Evolutionary conservation across 1,140 invertebrate genomes (phyloP).

Genomic region (Aradophagus sp.): DNA sequence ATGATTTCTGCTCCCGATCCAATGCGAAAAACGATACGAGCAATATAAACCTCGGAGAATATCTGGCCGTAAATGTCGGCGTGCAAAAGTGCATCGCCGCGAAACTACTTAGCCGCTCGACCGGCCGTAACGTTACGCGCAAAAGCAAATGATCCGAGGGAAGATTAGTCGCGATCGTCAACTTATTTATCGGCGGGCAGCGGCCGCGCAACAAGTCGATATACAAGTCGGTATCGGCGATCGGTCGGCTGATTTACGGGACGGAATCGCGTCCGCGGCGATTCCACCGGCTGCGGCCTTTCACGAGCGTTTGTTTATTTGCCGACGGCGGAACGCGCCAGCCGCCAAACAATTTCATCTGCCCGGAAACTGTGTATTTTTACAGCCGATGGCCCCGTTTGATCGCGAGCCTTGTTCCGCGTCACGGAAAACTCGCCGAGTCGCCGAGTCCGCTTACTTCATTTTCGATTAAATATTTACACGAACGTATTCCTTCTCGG

Average conservation of each 20-base stretch:
- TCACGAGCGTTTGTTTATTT: conserved; percentile 57
- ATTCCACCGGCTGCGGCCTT: conserved; percentile 40
- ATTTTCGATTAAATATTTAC: too few relatives aligned
- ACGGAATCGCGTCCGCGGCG: conserved; percentile 12
- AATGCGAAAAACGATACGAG: too few relatives aligned
- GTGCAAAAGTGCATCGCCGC: too few relatives aligned
- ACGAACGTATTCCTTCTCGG: too few relatives aligned
- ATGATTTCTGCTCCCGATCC: too few relatives aligned
- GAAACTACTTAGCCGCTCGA: too few relatives aligned
- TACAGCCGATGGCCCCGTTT: background rate
- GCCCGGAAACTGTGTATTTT: conserved; percentile 61
- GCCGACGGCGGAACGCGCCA: conserved; percentile 11
- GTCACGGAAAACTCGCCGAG: too few relatives aligned
- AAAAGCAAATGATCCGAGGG: conserved; percentile 11
- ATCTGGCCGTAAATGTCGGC: too few relatives aligned
- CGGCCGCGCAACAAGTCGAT: conserved; percentile 33
- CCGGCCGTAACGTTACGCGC: too few relatives aligned
- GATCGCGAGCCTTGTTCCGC: background rate
- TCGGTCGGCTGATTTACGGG: conserved; percentile 48
- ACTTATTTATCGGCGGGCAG: conserved; percentile 24
- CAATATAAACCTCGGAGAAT: too few relatives aligned
- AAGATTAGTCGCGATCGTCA: conserved; percentile 25
- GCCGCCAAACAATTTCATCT: conserved; percentile 48
- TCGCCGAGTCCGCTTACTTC: too few relatives aligned
- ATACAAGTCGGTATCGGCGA: conserved; percentile 44